Percentiles rank a stretch among this genome's conserved stretches.
Conservation (phyloP, 2,888 invertebrate genomes). For the Leptinotarsa tumamoca region DNA sequence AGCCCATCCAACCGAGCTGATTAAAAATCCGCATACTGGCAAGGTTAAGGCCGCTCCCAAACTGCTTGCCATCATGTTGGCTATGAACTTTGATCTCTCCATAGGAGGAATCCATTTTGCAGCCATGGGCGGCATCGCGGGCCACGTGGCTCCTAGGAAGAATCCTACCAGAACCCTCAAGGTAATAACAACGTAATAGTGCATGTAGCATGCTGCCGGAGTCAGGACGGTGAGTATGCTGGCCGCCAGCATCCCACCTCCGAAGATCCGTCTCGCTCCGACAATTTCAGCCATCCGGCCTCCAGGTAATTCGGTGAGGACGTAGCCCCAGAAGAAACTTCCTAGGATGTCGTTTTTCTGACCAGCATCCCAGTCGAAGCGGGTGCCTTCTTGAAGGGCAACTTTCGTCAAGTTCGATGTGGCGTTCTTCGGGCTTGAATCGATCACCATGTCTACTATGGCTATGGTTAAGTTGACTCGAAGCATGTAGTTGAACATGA, state of each 20-base stretch:
- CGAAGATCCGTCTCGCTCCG: constrained; percentile 87
- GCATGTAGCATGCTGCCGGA: constrained; percentile 79
- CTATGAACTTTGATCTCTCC: constrained; percentile 93
- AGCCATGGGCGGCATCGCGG: constrained; percentile 92
- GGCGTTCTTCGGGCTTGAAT: constrained; percentile 28
- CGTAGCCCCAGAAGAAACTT: constrained; percentile 93
- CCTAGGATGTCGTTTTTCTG: constrained; percentile 85
- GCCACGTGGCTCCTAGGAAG: constrained; percentile 87
- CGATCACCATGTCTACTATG: constrained; percentile 82
- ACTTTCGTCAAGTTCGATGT: constrained; percentile 27
- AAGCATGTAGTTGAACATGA: constrained; percentile 91
- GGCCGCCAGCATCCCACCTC: constrained; percentile 86
- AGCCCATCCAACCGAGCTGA: constrained; percentile 86
- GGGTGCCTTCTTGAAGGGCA: constrained; percentile 57
- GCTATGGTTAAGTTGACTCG: constrained; percentile 89
- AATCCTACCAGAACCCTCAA: constrained; percentile 73
- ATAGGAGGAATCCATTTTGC: constrained; percentile 95
- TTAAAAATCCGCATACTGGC: constrained; percentile 81
- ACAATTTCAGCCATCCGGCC: constrained; percentile 86
- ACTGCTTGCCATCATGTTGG: constrained; percentile 93
- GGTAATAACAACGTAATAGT: constrained; percentile 77
- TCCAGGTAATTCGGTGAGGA: constrained; percentile 89
- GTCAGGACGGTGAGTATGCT: constrained; percentile 85
- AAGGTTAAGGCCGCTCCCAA: constrained; percentile 92
- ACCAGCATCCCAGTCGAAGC: constrained; percentile 82